Evolutionary conservation across 37 sponge, comb jelly and placozoan genomes (phyloP).

Genomic region (Eunapius fragilis): DNA sequence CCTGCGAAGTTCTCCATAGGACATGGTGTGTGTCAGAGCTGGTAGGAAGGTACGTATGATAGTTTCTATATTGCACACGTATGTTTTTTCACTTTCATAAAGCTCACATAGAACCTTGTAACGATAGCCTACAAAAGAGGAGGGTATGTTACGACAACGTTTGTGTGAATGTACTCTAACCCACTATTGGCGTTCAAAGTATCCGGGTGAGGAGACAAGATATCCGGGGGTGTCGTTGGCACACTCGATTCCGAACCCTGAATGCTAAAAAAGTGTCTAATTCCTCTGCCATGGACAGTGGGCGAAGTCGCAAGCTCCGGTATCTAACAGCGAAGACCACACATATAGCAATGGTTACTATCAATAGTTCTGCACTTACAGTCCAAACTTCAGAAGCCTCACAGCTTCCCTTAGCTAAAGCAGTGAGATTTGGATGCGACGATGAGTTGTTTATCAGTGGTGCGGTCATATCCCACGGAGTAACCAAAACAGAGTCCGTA

Average conservation of each 20-base stretch:
- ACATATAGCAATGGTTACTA: too few species aligned
- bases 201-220: not conserved
- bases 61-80: constrained; percentile 39
- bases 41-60: constrained; percentile 46
- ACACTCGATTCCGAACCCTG: not conserved
- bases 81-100: constrained; percentile 52
- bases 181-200: not conserved
- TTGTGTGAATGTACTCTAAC: too few species aligned
- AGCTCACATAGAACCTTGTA: constrained; percentile 47
- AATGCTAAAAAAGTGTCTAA: not conserved
- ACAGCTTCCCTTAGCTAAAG: not conserved
- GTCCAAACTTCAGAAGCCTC: not conserved
- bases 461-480: too few species aligned
- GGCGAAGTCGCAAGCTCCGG: not conserved
- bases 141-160: too few species aligned
- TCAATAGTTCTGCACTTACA: not conserved
- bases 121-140: constrained; percentile 39
- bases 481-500: not conserved
- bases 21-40: constrained; percentile 44
- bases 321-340: not conserved
- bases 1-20: constrained; percentile 51
- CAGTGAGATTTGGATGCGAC: not conserved
- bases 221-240: not conserved
- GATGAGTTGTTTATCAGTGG: too few species aligned
- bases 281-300: not conserved